Base-by-base conservation (phyloP, 2,113 vertebrate genomes). In the Alosa alosa region DNA sequence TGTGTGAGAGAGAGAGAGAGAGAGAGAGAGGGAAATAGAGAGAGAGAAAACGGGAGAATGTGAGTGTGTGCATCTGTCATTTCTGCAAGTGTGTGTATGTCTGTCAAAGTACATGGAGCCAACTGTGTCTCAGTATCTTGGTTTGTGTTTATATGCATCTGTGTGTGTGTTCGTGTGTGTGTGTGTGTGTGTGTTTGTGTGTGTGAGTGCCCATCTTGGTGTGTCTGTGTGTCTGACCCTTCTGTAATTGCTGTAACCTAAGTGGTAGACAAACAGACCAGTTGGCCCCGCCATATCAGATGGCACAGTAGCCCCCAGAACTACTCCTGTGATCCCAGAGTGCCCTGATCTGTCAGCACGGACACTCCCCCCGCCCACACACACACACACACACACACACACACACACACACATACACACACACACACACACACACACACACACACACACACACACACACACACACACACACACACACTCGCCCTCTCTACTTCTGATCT, bases 171-270 rank as follows among this genome's bases (percentile, higher is more conserved):
- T 1, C 20, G 55, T 60, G 55, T 60, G 55, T 60, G 55, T 22
- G 36, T 83, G 84, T 85, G 60, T 64, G 60, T 68, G 60, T 31
- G 60, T 68, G 15, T 49, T 75, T 86, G 60, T 78, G 6, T 60
- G 60, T 47, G 10, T 87, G 83, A 84, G 31, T 83, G 85, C 78
- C 83, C 83, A 82, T 86, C 82, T 55, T 45, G 47, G 84, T 88
- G 87, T 86, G 39, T 68, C 68, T 78, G 60, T 41, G 4, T 46
- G 64, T 49, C 46, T 82, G n/a, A 15, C 78, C 85, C 85, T 55
- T 60, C 84, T 89, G 88, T 90, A 89, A 90, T 88, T 88, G 89
- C 86, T 52, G 85, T 91, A 91, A 91, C 91, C 72, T 84, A 86
- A 87, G 83, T 82, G 57, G 84, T 88, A 83, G 81, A 87, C 84